phyloP scores from a whole-genome alignment of 1,140 invertebrate genomes.

The Apis florea region DNA sequence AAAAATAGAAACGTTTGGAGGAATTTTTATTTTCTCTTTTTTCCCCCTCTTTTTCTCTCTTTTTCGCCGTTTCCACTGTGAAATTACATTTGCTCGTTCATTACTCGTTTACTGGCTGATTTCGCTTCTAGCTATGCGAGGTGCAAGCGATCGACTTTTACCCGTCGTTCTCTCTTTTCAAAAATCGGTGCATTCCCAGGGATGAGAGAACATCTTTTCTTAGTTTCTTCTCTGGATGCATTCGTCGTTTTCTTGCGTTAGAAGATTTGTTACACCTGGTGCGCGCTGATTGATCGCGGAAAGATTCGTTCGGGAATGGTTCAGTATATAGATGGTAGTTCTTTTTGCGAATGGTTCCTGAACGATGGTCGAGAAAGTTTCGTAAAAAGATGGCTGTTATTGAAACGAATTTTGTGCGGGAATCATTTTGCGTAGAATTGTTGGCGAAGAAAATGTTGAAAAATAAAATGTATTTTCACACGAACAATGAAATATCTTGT shows the following conservation, averaged over 20 bases:
- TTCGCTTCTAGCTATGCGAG: neutral
- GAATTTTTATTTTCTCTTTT: neutral
- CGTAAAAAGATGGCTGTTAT: neutral
- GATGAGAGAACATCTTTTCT: neutral
- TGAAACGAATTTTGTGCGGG: neutral
- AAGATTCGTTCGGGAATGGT: neutral
- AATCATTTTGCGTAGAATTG: neutral
- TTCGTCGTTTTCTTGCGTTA: neutral
- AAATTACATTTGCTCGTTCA: neutral
- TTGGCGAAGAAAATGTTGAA: too few species aligned
- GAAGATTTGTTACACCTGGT: neutral
- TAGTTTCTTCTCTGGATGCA: neutral
- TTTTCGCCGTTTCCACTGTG: neutral
- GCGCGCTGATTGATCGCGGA: neutral
- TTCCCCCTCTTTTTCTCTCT: neutral
- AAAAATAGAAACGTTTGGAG: neutral
- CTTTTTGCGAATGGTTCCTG: neutral
- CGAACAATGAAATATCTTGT: too few species aligned
- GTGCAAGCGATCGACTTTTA: neutral
- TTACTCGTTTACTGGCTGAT: neutral
- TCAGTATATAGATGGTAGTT: neutral
- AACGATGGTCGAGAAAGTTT: neutral
- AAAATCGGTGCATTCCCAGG: too few species aligned
- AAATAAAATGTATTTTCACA: too few species aligned
- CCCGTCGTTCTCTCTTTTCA: neutral